phyloP scores from a whole-genome alignment of 2,888 invertebrate genomes.

The Mythimna lalbum region DNA sequence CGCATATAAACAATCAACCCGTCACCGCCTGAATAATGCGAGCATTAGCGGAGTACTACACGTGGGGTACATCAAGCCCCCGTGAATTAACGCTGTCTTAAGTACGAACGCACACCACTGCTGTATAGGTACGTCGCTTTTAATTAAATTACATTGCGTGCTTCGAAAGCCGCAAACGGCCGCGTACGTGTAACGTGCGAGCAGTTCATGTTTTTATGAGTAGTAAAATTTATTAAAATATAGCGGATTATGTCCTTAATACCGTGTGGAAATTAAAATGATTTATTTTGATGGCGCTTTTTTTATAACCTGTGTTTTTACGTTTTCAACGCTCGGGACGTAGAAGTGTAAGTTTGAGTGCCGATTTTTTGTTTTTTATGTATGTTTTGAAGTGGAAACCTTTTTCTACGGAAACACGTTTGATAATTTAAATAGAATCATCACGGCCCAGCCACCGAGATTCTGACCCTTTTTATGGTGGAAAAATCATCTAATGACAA shows the following conservation, averaged over 20 bases:
- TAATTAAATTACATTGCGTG: slow-evolving; percentile 87
- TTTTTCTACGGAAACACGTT: not conserved
- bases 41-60: slow-evolving; percentile 76
- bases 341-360: slow-evolving; percentile 21
- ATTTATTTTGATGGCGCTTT: slow-evolving; percentile 61
- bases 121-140: slow-evolving; percentile 81
- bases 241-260: slow-evolving; percentile 65
- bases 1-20: slow-evolving; percentile 72
- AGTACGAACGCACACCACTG: slow-evolving; percentile 78
- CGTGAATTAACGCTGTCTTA: slow-evolving; percentile 78
- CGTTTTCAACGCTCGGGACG: slow-evolving; percentile 27
- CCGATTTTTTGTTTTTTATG: slow-evolving; percentile 6
- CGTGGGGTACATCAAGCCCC: slow-evolving; percentile 80
- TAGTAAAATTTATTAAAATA: slow-evolving; percentile 67
- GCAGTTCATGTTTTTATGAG: slow-evolving; percentile 66
- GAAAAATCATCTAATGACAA: too few species aligned
- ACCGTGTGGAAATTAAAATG: slow-evolving; percentile 66
- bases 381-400: slow-evolving; percentile 3
- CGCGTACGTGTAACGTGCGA: slow-evolving; percentile 64
- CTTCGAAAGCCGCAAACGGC: slow-evolving; percentile 76
- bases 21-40: slow-evolving; percentile 77
- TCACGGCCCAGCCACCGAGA: too few species aligned
- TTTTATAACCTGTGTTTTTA: slow-evolving; percentile 41
- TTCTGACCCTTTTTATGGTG: too few species aligned
- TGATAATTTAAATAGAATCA: not conserved